phyloP scores from a whole-genome alignment of 2,113 vertebrate genomes.

The Tachuris rubrigastra region DNA sequence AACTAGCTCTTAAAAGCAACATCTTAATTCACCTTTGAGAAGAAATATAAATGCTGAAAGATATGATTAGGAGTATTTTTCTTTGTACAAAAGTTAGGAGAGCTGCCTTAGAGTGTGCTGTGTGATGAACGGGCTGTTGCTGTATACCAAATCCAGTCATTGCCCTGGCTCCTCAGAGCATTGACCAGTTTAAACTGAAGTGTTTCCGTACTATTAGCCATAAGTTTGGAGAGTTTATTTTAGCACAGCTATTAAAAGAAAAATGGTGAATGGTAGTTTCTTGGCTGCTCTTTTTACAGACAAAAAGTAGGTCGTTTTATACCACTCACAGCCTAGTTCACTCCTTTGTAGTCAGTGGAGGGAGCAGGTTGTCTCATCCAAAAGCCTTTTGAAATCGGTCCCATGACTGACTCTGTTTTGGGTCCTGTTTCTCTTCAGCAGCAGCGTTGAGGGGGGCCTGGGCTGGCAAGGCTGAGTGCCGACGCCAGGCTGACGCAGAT shows the following conservation, averaged over 20 bases:
- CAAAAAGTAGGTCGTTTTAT: not conserved
- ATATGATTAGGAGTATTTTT: not conserved
- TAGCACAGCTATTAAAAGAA: not conserved
- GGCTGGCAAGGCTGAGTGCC: not conserved
- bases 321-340: not conserved
- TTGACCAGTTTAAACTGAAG: not conserved
- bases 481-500: accelerated
- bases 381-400: not conserved
- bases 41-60: constrained; percentile 4
- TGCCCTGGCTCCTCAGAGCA: not conserved
- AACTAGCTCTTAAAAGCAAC: constrained; percentile 5
- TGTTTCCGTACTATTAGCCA: not conserved
- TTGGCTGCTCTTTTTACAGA: not conserved
- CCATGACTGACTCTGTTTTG: accelerated
- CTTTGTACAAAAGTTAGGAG: not conserved
- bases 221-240: not conserved
- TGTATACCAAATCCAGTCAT: not conserved
- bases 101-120: not conserved
- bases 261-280: not conserved
- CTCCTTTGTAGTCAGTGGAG: not conserved
- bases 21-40: constrained; percentile 10
- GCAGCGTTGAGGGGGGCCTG: not conserved
- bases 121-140: not conserved
- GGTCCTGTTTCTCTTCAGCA: not conserved
- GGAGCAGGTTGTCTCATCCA: not conserved